phyloP scores from a whole-genome alignment of 2,888 invertebrate genomes.

The Melolontha melolontha region DNA sequence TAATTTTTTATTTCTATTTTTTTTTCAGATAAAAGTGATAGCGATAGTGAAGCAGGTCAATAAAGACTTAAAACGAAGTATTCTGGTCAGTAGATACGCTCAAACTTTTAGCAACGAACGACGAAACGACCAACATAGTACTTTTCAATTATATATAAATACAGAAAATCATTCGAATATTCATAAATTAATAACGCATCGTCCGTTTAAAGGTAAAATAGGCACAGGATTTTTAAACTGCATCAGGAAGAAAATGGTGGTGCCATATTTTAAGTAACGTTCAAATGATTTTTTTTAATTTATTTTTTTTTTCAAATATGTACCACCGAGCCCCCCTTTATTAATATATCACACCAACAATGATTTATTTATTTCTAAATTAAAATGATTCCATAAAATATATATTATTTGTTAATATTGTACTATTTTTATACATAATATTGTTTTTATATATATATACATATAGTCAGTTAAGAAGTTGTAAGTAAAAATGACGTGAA shows the following conservation, averaged over 20 bases:
- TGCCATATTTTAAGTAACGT: too few species aligned
- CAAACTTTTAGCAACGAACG: constrained; percentile 21
- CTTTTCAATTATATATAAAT: constrained; percentile 14
- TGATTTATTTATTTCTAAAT: constrained; percentile 5
- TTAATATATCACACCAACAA: too few species aligned
- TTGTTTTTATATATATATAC: constrained; percentile 17
- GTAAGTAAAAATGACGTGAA: constrained; percentile 16
- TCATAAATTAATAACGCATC: not conserved
- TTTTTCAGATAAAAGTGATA: constrained; percentile 91
- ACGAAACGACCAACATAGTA: constrained; percentile 11
- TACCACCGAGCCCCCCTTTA: too few species aligned
- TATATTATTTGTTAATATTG: constrained; percentile 29
- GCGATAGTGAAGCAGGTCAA: constrained; percentile 90
- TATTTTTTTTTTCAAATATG: too few species aligned
- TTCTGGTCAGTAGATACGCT: constrained; percentile 33
- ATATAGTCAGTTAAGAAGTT: constrained; percentile 12
- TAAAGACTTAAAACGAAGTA: constrained; percentile 64
- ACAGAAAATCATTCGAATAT: constrained; percentile 8
- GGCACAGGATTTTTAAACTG: too few species aligned
- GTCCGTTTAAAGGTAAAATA: too few species aligned
- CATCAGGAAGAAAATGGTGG: too few species aligned
- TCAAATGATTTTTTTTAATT: too few species aligned
- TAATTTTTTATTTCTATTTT: too few species aligned
- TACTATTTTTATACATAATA: constrained; percentile 28
- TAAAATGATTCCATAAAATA: constrained; percentile 1